A percentile compares a stretch with the other conserved stretches of the same genome.
phyloP scores from a whole-genome alignment of 2,113 vertebrate species.

The Pomatostomus ruficeps region DNA sequence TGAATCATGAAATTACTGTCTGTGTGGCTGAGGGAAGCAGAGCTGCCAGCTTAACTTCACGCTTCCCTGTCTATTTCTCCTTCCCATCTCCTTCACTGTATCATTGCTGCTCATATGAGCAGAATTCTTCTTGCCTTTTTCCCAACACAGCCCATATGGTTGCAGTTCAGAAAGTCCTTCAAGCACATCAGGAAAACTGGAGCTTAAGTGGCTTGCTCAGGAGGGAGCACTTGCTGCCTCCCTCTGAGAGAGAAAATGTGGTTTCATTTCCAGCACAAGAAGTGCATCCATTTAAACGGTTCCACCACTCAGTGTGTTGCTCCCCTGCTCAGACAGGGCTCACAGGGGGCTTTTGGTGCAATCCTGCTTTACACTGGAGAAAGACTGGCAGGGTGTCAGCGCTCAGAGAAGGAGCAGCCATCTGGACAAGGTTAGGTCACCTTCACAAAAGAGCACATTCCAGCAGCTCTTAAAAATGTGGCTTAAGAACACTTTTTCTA shows the following conservation, averaged over 20 bases:
- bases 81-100: not conserved
- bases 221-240: not conserved
- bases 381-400: not conserved
- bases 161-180: not conserved
- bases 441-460: not conserved
- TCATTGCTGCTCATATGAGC: not conserved
- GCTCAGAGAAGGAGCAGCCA: not conserved
- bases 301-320: not conserved
- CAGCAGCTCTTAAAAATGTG: not conserved
- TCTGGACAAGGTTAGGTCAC: not conserved
- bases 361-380: not conserved
- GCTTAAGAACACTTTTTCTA: not conserved
- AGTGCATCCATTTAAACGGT: not conserved
- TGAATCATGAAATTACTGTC: slow-evolving; percentile 37
- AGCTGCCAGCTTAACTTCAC: not conserved
- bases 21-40: not conserved
- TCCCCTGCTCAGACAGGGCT: not conserved
- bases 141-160: not conserved
- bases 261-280: not conserved
- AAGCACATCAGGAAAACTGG: not conserved
- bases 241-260: not conserved
- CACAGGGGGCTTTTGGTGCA: not conserved
- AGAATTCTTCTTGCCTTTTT: not conserved
- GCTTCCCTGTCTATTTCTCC: not conserved
- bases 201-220: not conserved